Base-by-base conservation (phyloP, 2,888 invertebrate species). In the Kuschelorhynchus macadamiae region DNA sequence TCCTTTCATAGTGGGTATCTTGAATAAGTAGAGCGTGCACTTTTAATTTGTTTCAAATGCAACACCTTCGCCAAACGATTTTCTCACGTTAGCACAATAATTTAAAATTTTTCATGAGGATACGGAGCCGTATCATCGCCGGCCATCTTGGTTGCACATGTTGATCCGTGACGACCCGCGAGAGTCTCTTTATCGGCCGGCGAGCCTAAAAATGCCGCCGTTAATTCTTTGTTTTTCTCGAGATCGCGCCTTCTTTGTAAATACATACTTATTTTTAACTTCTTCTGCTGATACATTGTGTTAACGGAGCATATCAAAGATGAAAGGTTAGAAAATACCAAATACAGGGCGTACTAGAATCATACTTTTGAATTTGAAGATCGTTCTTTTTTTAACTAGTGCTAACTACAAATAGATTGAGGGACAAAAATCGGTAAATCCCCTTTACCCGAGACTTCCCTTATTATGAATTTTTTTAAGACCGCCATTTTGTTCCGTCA, bases 111-210 rank as follows among this genome's bases (percentile, higher is more conserved):
- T 61, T 61, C 32, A 16, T 25, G 12, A 44, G 12, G 7, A 18
- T 16, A 18, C 39, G 16, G 32, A 20, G 41, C 12, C 32, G 21
- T 65, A 65, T 65, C 65, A 36, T 41, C 57, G 30, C 21, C 65
- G 65, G 56, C 52, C 65, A 65, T 65, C 65, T 65, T 56, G 33
- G 59, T 66, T 66, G 66, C 60, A 60, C 66, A 66, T 60, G 66
- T 53, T 59, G 66, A 66, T 66, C 66, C 66, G 66, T 59, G 59
- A 66, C 66, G 66, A 66, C 66, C 66, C 30, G 50, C 25, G 25
- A n/a, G 63, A 33, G 33, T 42, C 20, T 33, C 42, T 63, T 55
- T 55, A 55, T 55, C 44, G 63, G 33, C 20, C 18, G 36, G 25
- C 63, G 55, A 63, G 63, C 63, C 63, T 53, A 63, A 63, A 63